A percentile compares a stretch with the other conserved stretches of the same genome.
These are phyloP conservation scores for Nasonia longicornis DNA, from an alignment of 1,140 invertebrate species.

Conservation along the genomic window DNA sequence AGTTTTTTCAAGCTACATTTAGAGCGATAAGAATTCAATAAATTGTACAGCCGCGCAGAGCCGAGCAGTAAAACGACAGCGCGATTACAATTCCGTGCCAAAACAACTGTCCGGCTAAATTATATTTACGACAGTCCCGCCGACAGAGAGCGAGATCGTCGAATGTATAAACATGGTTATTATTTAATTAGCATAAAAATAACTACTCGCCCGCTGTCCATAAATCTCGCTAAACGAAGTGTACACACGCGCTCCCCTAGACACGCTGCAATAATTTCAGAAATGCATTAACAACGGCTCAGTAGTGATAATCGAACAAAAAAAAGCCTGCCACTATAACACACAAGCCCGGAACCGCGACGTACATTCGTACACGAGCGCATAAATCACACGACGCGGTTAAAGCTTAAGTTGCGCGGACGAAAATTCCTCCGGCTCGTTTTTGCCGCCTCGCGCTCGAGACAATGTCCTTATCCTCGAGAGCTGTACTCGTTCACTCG, in stretches of 20 bases:
- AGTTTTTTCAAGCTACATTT: no score
- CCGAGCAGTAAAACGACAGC: no score
- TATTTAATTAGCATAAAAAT: conserved; percentile 20
- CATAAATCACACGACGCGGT: conserved; percentile 12
- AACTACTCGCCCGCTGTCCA: background rate
- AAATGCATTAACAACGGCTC: background rate
- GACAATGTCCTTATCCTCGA: conserved; percentile 7
- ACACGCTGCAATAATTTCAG: background rate
- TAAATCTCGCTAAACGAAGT: background rate
- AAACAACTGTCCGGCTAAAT: no score
- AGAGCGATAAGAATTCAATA: no score
- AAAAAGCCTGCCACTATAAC: background rate
- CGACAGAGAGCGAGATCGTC: no score
- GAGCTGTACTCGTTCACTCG: background rate
- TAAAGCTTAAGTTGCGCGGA: background rate
- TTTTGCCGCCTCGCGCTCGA: background rate
- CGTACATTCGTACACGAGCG: background rate
- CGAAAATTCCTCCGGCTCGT: background rate
- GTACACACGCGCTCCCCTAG: background rate
- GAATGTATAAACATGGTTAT: background rate
- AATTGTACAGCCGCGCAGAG: no score
- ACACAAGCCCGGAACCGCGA: background rate
- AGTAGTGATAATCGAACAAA: conserved; percentile 36
- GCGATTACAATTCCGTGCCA: no score
- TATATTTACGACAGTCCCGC: no score